phyloP scores from a whole-genome alignment of 2,888 invertebrate species.

The Synanthedon vespiformis region DNA sequence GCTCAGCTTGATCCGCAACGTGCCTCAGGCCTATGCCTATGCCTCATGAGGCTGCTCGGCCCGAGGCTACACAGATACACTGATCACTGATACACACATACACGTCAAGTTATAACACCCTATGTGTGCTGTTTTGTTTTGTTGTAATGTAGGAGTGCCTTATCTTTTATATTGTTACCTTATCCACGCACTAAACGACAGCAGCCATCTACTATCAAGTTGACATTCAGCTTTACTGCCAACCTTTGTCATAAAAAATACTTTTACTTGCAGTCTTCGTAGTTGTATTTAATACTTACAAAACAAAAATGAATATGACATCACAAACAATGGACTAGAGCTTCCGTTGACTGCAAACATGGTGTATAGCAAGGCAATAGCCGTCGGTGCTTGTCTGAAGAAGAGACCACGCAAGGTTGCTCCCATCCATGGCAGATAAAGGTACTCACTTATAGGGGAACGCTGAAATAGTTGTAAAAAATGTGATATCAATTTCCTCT shows the following conservation, averaged over 20 bases:
- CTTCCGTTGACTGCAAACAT: slow-evolving; percentile 40
- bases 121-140: too few relatives aligned
- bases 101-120: too few relatives aligned
- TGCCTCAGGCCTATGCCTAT: too few relatives aligned
- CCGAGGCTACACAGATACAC: too few relatives aligned
- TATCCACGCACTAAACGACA: background rate
- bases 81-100: too few relatives aligned
- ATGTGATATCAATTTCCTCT: too few relatives aligned
- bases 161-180: too few relatives aligned
- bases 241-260: background rate
- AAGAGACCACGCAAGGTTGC: slow-evolving; percentile 44
- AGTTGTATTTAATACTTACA: slow-evolving; percentile 27
- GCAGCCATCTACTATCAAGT: background rate
- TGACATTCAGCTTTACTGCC: background rate
- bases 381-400: slow-evolving; percentile 47
- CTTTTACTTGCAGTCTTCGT: background rate
- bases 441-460: slow-evolving; percentile 48
- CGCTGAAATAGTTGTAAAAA: slow-evolving; percentile 20
- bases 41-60: too few relatives aligned
- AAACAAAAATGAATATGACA: slow-evolving; percentile 41
- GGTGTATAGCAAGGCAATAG: slow-evolving; percentile 46
- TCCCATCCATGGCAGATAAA: slow-evolving; percentile 55
- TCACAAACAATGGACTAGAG: slow-evolving; percentile 40
- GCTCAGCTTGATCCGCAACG: too few relatives aligned
- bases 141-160: too few relatives aligned